These are phyloP conservation scores for Condylura cristata DNA, from an alignment of 2,113 vertebrate genomes.

Conservation along the genomic window DNA sequence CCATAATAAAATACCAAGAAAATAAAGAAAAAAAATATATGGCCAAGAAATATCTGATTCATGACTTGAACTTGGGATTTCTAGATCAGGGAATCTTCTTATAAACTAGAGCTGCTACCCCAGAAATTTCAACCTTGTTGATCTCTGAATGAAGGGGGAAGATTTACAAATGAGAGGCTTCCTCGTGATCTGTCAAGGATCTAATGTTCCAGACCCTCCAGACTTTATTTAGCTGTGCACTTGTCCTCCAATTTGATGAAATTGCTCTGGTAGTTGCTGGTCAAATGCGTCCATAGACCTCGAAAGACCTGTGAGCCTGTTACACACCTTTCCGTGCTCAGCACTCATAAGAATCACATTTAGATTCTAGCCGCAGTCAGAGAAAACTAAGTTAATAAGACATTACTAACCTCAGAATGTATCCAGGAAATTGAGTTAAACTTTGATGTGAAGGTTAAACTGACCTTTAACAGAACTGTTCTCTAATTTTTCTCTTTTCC, in stretches of 20 bases:
- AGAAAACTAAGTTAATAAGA: slow-evolving; percentile 76
- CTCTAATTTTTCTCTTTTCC: slow-evolving; percentile 64
- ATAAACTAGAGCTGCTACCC: not conserved
- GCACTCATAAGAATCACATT: slow-evolving; percentile 46
- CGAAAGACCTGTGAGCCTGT: not conserved
- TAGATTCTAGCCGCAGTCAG: slow-evolving; percentile 66
- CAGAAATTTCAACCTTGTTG: not conserved
- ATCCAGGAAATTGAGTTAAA: slow-evolving; percentile 76
- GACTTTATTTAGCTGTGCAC: not conserved
- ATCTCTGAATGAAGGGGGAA: not conserved
- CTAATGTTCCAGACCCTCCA: not conserved
- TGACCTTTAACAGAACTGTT: slow-evolving; percentile 69
- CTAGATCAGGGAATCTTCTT: not conserved
- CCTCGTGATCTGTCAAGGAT: not conserved
- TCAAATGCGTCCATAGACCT: not conserved
- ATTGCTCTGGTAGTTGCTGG: not conserved
- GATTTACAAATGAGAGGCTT: not conserved
- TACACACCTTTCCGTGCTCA: not conserved
- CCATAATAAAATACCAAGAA: not conserved
- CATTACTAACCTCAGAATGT: slow-evolving; percentile 67
- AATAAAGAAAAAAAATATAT: not conserved
- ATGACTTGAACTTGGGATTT: not conserved
- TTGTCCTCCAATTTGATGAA: not conserved
- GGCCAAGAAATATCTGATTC: not conserved
- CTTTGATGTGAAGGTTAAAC: slow-evolving; percentile 76